These are phyloP conservation scores for Hydropotes inermis DNA, from an alignment of 2,113 vertebrate species.

Conservation along the genomic window DNA sequence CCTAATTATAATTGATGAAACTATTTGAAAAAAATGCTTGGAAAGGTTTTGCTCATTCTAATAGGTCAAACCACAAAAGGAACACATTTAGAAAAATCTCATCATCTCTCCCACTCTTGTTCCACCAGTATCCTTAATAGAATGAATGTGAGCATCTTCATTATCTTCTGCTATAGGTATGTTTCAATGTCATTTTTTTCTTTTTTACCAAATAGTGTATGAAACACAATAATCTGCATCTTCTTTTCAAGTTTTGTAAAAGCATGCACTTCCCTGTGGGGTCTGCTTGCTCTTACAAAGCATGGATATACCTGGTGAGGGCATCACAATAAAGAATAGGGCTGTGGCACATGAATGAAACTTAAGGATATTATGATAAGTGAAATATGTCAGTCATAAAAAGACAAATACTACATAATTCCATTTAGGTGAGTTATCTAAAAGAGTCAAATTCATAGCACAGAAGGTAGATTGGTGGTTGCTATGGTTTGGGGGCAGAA, in stretches of 20 bases:
- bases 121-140: background rate
- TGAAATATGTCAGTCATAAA: background rate
- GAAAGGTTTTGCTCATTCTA: background rate
- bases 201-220: background rate
- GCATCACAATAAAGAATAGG: rapidly evolving
- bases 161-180: background rate
- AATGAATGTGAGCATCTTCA: background rate
- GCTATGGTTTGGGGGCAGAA: background rate
- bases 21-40: background rate
- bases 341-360: background rate
- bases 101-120: background rate
- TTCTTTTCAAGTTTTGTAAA: background rate
- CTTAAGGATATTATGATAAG: background rate
- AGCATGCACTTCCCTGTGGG: background rate
- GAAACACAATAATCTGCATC: background rate
- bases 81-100: background rate
- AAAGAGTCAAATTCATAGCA: background rate
- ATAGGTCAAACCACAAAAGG: background rate
- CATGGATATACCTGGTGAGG: background rate
- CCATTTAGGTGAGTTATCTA: background rate
- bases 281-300: background rate
- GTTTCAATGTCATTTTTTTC: background rate
- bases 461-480: background rate
- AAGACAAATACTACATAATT: background rate
- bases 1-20: background rate